phyloP scores from a whole-genome alignment of 2,888 invertebrate genomes.

The Chydorus sphaericus region DNA sequence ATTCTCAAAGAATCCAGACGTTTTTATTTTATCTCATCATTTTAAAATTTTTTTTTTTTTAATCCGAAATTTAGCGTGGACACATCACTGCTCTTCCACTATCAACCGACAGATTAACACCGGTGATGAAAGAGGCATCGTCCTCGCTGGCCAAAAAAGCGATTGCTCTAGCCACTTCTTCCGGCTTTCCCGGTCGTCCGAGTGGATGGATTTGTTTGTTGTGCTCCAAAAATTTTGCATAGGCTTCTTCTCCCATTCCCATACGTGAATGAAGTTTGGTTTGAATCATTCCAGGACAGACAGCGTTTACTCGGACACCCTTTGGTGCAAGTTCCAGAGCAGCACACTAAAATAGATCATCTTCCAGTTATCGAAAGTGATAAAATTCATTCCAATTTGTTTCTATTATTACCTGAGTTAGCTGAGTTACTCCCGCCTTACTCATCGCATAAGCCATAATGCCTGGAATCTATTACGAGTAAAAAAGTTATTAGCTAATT shows the following conservation, averaged over 20 bases:
- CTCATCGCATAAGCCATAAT: slow-evolving; percentile 84
- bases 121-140: slow-evolving; percentile 72
- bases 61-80: too few relatives aligned
- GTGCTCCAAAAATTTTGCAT: too few relatives aligned
- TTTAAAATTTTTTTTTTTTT: too few relatives aligned
- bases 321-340: slow-evolving; percentile 64
- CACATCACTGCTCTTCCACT: too few relatives aligned
- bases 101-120: slow-evolving; percentile 75
- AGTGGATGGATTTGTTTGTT: slow-evolving; percentile 80
- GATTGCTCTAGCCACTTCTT: slow-evolving; percentile 79
- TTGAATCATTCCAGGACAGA: slow-evolving; percentile 75
- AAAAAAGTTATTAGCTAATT: too few relatives aligned
- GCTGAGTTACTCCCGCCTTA: slow-evolving; percentile 86
- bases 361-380: too few relatives aligned
- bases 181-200: slow-evolving; percentile 64
- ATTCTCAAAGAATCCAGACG: too few relatives aligned
- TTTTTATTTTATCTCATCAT: too few relatives aligned
- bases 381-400: too few relatives aligned
- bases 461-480: slow-evolving; percentile 47
- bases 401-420: too few relatives aligned
- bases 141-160: slow-evolving; percentile 78
- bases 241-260: too few relatives aligned
- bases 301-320: slow-evolving; percentile 69
- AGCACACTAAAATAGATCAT: too few relatives aligned
- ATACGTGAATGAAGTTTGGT: slow-evolving; percentile 72